Base-by-base conservation (phyloP, 30 jellyfish, hydroid and myxozoan species). In the Cassiopea andromeda region DNA sequence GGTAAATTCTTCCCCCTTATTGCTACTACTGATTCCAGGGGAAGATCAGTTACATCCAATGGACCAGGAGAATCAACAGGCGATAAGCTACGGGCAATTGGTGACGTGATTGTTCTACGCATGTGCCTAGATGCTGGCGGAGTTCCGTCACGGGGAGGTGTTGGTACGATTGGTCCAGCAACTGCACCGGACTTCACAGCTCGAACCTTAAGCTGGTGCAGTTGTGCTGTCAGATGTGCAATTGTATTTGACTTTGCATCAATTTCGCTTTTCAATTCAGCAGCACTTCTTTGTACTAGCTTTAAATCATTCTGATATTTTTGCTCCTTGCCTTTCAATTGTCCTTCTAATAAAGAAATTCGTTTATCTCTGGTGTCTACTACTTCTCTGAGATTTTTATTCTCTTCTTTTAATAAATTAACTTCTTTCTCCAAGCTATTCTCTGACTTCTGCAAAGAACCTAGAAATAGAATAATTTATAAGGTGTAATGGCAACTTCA, bases 321-420 rank as follows among this genome's bases (percentile, higher is more conserved):
- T 77, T 94, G 95, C 70, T 94, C 98, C 58, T 91, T 90, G 48
- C 98, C 92, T 78, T 87, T 85, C 60, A 94, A 76, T 73, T 94
- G 98, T 5, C 97, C 98, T 80, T 94, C 98, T 16, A 94, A 57
- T 44, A 94, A 94, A 13, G 60, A 61, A 48, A 94, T 94, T 48
- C 98, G 81, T 81, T 94, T 94, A 77, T 94, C 98, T 43, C 89
- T 81, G 2, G 92, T 59, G 7, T 94, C 98, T 8, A 90, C 18
- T 6, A 48, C 2, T 43, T 84, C 89, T 59, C 71, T 80, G 9
- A 94, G 27, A 19, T 75, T 85, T 44, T 60, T 27, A 47, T 80
- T 76, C 38, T 94, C 97, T 43, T 67, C 87, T 66, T 77, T 81
- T 82, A 87, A 44, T 4, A 85, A 83, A 15, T 47, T 50, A 5